Evolutionary conservation across 2,113 vertebrate species (phyloP).

Genomic region (Dolichallabes microphthalmus): DNA sequence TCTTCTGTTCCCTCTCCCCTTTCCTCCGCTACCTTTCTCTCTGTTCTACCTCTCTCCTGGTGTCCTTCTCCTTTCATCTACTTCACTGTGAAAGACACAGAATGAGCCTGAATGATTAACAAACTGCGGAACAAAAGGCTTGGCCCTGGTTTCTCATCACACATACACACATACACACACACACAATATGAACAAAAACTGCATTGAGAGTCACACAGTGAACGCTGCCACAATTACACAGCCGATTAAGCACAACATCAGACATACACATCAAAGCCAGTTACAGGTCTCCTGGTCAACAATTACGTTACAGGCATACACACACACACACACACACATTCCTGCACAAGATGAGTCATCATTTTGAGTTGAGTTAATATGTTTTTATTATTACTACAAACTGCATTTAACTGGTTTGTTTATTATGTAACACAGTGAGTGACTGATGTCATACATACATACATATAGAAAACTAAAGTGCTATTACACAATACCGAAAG

Average conservation of each 20-base stretch:
- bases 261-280: neutral
- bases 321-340: neutral
- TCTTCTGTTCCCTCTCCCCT: neutral
- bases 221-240: constrained; percentile 17
- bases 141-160: constrained; percentile 23
- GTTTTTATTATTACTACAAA: neutral
- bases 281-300: neutral
- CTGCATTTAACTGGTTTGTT: neutral
- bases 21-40: neutral
- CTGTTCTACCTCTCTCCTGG: neutral
- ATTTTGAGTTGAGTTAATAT: neutral
- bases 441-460: neutral
- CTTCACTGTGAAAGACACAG: constrained; percentile 5
- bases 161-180: constrained; percentile 1
- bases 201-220: constrained; percentile 3
- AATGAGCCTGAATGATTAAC: constrained; percentile 25
- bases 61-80: constrained; percentile 32
- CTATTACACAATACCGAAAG: neutral
- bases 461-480: neutral
- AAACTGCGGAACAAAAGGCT: constrained; percentile 28
- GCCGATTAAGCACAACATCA: constrained; percentile 8
- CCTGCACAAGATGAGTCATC: neutral
- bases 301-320: neutral
- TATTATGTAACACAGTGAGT: neutral
- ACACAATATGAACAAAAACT: constrained; percentile 10